These are phyloP conservation scores for Eptatretus burgeri DNA, from an alignment of 2,113 vertebrate species.

Conservation along the genomic window DNA sequence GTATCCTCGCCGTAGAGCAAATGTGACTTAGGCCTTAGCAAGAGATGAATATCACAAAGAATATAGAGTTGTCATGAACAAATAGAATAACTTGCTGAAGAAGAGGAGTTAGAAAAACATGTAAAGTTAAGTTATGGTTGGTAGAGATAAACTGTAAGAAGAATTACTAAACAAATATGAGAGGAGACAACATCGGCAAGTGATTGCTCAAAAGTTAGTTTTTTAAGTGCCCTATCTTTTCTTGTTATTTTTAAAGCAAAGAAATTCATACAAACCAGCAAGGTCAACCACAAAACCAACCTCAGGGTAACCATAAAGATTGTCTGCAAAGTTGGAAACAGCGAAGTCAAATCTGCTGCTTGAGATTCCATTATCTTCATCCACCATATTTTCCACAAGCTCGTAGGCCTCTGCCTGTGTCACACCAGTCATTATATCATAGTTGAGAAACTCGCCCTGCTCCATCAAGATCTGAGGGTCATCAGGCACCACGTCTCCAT, in stretches of 20 bases:
- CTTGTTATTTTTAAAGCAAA: not conserved
- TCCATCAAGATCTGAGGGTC: conserved; percentile 97
- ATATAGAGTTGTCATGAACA: not conserved
- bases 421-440: conserved; percentile 91
- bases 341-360: conserved; percentile 96
- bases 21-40: too few species aligned
- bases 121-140: not conserved
- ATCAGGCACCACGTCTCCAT: conserved; percentile 86
- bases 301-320: conserved; percentile 85
- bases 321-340: conserved; percentile 92
- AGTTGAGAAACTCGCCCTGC: conserved; percentile 96
- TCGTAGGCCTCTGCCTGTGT: conserved; percentile 91
- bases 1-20: too few species aligned
- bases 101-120: not conserved
- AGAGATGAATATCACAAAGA: not conserved
- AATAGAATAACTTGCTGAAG: not conserved
- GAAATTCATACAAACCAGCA: too few species aligned
- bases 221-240: not conserved
- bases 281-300: conserved; percentile 12
- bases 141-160: not conserved
- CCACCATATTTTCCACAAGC: conserved; percentile 91
- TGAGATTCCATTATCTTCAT: conserved; percentile 81
- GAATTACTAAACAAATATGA: not conserved
- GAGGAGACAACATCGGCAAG: not conserved
- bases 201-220: not conserved